Percentiles rank a stretch among this genome's conserved stretches.
These are phyloP conservation scores for Columbina picui DNA, from an alignment of 2,113 vertebrate genomes.

Conservation along the genomic window DNA sequence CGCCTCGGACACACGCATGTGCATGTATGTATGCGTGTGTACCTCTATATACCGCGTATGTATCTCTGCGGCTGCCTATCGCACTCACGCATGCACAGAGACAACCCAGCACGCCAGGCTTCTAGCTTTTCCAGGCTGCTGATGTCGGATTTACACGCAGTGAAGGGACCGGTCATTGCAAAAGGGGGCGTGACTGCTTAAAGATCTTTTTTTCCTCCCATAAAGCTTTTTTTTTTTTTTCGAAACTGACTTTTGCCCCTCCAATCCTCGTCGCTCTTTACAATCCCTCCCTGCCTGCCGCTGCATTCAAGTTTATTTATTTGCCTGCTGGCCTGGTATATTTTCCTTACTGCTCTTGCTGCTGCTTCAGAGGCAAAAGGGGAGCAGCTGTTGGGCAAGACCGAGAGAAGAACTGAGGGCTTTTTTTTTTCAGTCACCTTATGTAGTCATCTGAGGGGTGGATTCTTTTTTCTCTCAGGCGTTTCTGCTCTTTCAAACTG, in stretches of 20 bases:
- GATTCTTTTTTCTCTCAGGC: slow-evolving; percentile 28
- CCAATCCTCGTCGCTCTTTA: slow-evolving; percentile 62
- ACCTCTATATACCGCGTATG: background rate
- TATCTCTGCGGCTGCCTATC: background rate
- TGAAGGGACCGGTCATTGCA: slow-evolving; percentile 56
- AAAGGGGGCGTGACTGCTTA: slow-evolving; percentile 76
- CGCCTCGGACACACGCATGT: slow-evolving; percentile 23
- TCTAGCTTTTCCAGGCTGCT: slow-evolving; percentile 39
- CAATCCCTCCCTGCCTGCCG: slow-evolving; percentile 65
- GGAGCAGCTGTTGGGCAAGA: slow-evolving; percentile 59
- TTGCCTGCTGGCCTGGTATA: slow-evolving; percentile 62
- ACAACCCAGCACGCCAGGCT: background rate
- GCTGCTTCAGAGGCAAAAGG: slow-evolving; percentile 39
- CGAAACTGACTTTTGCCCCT: slow-evolving; percentile 74
- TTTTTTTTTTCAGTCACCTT: background rate
- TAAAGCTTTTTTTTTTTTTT: background rate
- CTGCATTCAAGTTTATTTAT: slow-evolving; percentile 78
- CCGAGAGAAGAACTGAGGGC: background rate
- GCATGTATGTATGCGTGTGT: slow-evolving; percentile 39
- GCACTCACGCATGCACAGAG: slow-evolving; percentile 36
- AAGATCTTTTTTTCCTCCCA: slow-evolving; percentile 57
- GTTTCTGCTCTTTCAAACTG: slow-evolving; percentile 49
- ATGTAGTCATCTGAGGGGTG: slow-evolving; percentile 71
- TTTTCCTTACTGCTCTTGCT: slow-evolving; percentile 43
- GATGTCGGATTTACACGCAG: slow-evolving; percentile 72